Evolutionary conservation across 2,113 vertebrate genomes (phyloP), one percentile per base, ranked within the genome.

Genomic region (Nycticorax nycticorax): DNA sequence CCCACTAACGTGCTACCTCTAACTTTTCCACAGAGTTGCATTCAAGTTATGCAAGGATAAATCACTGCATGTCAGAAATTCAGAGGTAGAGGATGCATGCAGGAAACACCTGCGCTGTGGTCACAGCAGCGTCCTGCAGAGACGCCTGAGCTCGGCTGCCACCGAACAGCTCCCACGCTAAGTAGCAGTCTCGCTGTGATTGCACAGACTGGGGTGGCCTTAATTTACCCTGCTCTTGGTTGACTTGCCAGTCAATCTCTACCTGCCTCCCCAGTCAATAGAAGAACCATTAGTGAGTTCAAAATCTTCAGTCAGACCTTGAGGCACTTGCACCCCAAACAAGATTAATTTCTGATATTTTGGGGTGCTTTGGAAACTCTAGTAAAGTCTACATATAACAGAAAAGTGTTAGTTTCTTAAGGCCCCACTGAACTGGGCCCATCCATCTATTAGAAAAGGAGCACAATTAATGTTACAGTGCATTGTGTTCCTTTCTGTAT

Each of bases 121-220:
- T 52, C 50, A 20, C 30, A 32, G 28, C 21, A 32, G 12, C 0
- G 1, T 39, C 2, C 45, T 53, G 78, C 52, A 11, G 37, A 26
- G 64, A 10, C 0, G 2, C 12, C 16, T 0, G 2, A 45, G 33
- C 27, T 28, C 1, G 1, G 8, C 37, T 32, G 72, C 37, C 18
- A 2, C 50, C 9, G 6, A 15, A 12, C 23, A 57, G 23, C 43
- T 71, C 48, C 4, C 37, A 20, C 0, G 1, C 17, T 4, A 14
- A 14, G 66, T 0, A 60, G 14, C 39, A 20, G 2, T 60, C 53
- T 32, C 0, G 0, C 45, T 60, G 39, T 43, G 39, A 28, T 27
- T 20, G n/a, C 59, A 16, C 45, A 27, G 28, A 2, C 39, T 4
- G 9, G 14, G 37, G 30, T 23, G 22, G 13, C 12, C 26, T 60